Base-by-base conservation (phyloP, 2,888 invertebrate genomes). In the Mamestra brassicae region DNA sequence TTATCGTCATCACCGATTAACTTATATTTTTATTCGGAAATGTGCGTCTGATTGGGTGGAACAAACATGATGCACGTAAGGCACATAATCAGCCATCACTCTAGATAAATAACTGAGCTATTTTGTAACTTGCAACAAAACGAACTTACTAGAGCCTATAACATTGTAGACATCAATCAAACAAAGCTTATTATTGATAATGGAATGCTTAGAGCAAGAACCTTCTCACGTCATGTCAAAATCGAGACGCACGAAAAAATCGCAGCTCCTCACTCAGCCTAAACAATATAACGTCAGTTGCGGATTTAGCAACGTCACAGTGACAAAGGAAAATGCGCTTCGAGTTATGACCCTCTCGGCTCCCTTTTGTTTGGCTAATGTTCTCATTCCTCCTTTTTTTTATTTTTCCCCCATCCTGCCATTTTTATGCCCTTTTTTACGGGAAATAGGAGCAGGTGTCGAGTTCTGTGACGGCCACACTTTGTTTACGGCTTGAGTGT, bases 341-440 rank as follows among this genome's bases (percentile, higher is more conserved):
- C 91, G 92, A 93, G 93, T 93, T 94, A 94, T 94, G 94, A 94
- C 95, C 94, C 93, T 92, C 93, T 92, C 90, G 94, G 92, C 90
- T 91, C 91, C 90, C 94, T 94, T 95, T 95, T 95, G 95, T 95
- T 94, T 93, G 93, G 91, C 91, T 93, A 93, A 93, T 94, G 93
- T 89, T 89, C 85, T 88, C 90, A 87, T 91, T 93, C 92, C 73
- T 84, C 63, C 70, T 84, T 78, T 87, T 80, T 86, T 93, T 88
- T 86, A 85, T 86, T 88, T 85, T 85, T 78, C 84, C 79, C 84
- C 77, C 90, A 87, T 89, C 84, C 85, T 86, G 76, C 89, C 87
- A 88, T 90, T 92, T 92, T 91, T 89, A 89, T 88, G 87, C 80
- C 85, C 79, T 90, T 90, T 91, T 89, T 88, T 90, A 85, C 86